These are phyloP conservation scores for Metridium senile DNA, from an alignment of 92 coral and sea anemone species.

Conservation along the genomic window DNA sequence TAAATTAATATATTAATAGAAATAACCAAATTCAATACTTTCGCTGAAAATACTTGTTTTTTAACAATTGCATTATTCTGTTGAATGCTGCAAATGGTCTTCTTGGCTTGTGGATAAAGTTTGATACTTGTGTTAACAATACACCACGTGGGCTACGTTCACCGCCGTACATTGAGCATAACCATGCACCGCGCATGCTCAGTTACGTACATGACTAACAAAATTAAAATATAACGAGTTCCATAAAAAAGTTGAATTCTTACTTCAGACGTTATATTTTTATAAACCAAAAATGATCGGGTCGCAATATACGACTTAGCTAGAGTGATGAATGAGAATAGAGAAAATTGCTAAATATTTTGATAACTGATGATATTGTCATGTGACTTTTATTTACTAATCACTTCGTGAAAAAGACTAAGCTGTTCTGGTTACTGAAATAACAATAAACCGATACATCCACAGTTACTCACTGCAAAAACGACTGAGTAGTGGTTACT, in stretches of 20 bases:
- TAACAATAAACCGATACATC: no score
- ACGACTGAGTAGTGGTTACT: no score
- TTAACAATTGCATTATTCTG: no score
- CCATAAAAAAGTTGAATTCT: background rate
- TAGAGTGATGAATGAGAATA: background rate
- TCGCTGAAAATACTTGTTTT: constrained; percentile 8
- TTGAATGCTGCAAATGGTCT: no score
- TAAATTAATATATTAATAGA: constrained; percentile 21
- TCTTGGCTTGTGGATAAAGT: background rate
- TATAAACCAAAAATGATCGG: background rate
- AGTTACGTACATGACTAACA: background rate
- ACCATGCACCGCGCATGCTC: background rate
- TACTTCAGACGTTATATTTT: background rate
- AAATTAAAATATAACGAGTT: background rate
- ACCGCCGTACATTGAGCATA: background rate
- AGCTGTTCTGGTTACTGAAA: no score
- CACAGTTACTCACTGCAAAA: no score
- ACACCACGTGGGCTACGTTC: background rate
- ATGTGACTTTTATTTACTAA: background rate
- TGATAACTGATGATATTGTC: background rate
- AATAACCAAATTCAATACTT: constrained; percentile 1
- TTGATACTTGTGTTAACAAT: no score
- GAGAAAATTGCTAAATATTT: background rate
- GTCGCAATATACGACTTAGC: background rate
- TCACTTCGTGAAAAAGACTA: no score